Conservation (phyloP, 2,113 vertebrate genomes). For the Galbula dea region DNA sequence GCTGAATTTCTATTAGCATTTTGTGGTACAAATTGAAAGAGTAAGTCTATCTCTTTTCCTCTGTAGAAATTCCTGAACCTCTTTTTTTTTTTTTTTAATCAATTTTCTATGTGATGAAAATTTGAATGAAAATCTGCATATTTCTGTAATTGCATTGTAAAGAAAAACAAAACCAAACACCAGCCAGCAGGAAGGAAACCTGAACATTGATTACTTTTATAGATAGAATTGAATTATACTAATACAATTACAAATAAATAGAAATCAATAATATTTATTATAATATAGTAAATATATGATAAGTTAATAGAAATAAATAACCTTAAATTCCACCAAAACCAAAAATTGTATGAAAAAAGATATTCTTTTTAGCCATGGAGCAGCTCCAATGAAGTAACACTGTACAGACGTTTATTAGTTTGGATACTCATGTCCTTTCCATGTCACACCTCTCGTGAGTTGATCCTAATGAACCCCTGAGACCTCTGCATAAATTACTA, state of each 20-base stretch:
- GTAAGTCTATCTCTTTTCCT: neutral
- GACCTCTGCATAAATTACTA: neutral
- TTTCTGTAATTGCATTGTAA: neutral
- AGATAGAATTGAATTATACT: no score
- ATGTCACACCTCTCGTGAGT: rapidly evolving
- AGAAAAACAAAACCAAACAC: neutral
- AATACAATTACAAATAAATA: no score
- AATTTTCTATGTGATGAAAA: neutral
- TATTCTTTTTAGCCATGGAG: neutral
- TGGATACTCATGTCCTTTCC: neutral
- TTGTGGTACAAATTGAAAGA: neutral
- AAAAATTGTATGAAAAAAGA: neutral
- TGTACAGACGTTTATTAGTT: neutral
- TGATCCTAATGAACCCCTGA: neutral
- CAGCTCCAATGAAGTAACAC: neutral
- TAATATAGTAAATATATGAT: neutral
- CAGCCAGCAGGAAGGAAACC: neutral
- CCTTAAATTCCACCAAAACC: neutral
- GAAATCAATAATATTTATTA: no score
- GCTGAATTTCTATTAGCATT: neutral
- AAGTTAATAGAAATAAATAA: neutral
- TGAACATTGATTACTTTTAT: neutral
- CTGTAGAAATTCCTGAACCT: neutral
- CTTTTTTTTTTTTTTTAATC: rapidly evolving
- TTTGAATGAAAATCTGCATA: neutral